A percentile compares a stretch with the other conserved stretches of the same genome.
These are phyloP conservation scores for Drosophila watanabei DNA, from an alignment of 1,140 invertebrate species.

Conservation along the genomic window DNA sequence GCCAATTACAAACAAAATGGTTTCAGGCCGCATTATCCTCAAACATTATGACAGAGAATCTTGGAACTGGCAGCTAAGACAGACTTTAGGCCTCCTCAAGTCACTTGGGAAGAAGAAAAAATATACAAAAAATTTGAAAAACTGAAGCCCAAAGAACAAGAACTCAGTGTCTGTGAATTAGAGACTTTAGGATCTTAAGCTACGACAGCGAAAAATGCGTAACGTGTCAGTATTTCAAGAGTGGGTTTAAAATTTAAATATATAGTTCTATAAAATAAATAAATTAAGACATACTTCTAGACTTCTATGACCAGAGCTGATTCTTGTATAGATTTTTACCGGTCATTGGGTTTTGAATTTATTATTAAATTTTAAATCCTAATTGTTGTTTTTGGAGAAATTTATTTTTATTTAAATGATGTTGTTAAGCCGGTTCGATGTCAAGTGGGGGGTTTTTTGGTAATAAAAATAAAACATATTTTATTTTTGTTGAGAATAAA, in stretches of 20 bases:
- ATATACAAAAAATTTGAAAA: not conserved
- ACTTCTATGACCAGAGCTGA: not conserved
- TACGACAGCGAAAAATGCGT: slow-evolving; percentile 4
- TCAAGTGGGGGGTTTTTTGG: too few relatives aligned
- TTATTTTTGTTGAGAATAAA: too few relatives aligned
- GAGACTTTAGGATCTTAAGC: not conserved
- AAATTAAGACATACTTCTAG: too few relatives aligned
- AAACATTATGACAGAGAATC: slow-evolving; percentile 73
- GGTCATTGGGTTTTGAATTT: too few relatives aligned
- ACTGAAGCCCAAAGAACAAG: not conserved
- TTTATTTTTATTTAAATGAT: too few relatives aligned
- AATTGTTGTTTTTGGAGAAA: too few relatives aligned
- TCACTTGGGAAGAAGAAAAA: slow-evolving; percentile 3
- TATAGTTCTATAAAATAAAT: too few relatives aligned
- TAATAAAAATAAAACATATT: too few relatives aligned
- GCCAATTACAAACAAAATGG: slow-evolving; percentile 83
- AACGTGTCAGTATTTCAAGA: slow-evolving; percentile 1
- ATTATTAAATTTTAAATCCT: too few relatives aligned
- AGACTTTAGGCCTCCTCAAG: slow-evolving; percentile 8
- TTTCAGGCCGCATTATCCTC: slow-evolving; percentile 82
- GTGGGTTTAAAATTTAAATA: not conserved
- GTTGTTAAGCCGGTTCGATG: too few relatives aligned
- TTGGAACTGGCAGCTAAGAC: slow-evolving; percentile 18
- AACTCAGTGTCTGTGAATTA: not conserved
- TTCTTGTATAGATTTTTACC: too few relatives aligned